Conservation (phyloP, 1,140 invertebrate species). For the Metaphire vulgaris region DNA sequence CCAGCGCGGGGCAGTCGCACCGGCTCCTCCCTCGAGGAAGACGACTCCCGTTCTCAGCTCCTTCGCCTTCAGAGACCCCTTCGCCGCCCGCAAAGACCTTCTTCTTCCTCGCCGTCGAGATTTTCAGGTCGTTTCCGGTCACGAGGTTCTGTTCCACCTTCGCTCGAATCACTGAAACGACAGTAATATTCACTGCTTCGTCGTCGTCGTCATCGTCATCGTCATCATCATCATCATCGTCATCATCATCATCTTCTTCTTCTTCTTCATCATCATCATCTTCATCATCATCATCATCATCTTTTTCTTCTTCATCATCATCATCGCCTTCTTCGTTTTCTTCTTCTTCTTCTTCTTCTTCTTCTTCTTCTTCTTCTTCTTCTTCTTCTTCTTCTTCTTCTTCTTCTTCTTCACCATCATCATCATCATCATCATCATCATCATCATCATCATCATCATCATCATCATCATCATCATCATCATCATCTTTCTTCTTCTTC, state of each 20-base stretch:
- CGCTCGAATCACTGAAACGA: not conserved
- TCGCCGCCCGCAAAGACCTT: not conserved
- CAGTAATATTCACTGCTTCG: not conserved
- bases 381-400: not conserved
- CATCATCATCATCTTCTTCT: not conserved
- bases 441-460: conserved; percentile 2
- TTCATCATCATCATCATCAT: too few species aligned
- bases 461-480: conserved; percentile 3
- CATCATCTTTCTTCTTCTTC: too few species aligned
- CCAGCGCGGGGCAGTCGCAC: not conserved
- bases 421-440: conserved; percentile 2
- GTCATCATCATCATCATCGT: not conserved
- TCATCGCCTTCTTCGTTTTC: too few species aligned
- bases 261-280: too few species aligned
- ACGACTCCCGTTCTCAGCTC: not conserved
- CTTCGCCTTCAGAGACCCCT: not conserved
- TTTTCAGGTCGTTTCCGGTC: not conserved
- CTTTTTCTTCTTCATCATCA: too few species aligned
- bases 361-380: not conserved
- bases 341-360: too few species aligned
- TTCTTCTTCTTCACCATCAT: not conserved
- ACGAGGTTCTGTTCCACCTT: not conserved
- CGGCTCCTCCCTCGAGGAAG: not conserved
- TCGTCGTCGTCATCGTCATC: too few species aligned
- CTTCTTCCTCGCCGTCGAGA: not conserved